Percentiles rank a stretch among this genome's conserved stretches.
Evolutionary conservation across 2,113 vertebrate species (phyloP).

Genomic region (Sceloporus undulatus): DNA sequence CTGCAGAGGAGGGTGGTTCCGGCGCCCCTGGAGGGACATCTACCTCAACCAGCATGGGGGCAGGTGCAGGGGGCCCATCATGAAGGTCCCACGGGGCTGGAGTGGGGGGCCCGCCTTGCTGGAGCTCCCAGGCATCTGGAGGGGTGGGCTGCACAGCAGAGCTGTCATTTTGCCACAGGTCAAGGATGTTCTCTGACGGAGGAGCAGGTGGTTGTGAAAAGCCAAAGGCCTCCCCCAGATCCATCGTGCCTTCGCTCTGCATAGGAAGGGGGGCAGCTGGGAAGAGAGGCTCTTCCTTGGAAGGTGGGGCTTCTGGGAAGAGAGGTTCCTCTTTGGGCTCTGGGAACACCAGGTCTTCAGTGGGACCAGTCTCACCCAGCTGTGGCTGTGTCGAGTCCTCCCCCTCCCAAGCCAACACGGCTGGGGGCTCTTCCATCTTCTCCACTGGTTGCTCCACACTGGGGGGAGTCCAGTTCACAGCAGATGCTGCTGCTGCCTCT

Average conservation of each 20-base stretch:
- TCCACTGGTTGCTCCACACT: slow-evolving; percentile 55
- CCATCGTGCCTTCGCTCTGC: slow-evolving; percentile 45
- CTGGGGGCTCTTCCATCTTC: slow-evolving; percentile 58
- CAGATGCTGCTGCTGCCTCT: slow-evolving; percentile 25
- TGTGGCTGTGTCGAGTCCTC: slow-evolving; percentile 60
- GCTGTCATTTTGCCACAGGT: slow-evolving; percentile 87
- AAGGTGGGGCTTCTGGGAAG: slow-evolving; percentile 40
- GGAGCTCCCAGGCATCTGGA: slow-evolving; percentile 32
- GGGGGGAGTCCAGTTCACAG: slow-evolving; percentile 67
- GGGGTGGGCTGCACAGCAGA: slow-evolving; percentile 56
- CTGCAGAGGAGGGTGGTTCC: slow-evolving; percentile 52
- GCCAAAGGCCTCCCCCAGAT: slow-evolving; percentile 55
- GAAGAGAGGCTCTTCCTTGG: slow-evolving; percentile 31
- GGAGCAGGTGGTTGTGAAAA: slow-evolving; percentile 50
- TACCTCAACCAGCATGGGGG: slow-evolving; percentile 66
- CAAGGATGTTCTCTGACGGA: slow-evolving; percentile 78
- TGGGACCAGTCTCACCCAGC: slow-evolving; percentile 45
- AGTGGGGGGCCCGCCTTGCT: slow-evolving; percentile 59
- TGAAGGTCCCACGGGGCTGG: slow-evolving; percentile 75
- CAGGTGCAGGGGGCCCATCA: slow-evolving; percentile 65
- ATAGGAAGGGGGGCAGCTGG: slow-evolving; percentile 39
- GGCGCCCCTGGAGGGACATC: slow-evolving; percentile 49
- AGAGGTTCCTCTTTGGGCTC: slow-evolving; percentile 68
- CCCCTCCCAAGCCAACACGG: slow-evolving; percentile 39
- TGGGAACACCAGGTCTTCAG: slow-evolving; percentile 74